Evolutionary conservation across 2,797 vertebrate genomes (phyloP), one percentile per base, ranked within the genome.

Genomic region (Pangasius sanitwongsei): DNA sequence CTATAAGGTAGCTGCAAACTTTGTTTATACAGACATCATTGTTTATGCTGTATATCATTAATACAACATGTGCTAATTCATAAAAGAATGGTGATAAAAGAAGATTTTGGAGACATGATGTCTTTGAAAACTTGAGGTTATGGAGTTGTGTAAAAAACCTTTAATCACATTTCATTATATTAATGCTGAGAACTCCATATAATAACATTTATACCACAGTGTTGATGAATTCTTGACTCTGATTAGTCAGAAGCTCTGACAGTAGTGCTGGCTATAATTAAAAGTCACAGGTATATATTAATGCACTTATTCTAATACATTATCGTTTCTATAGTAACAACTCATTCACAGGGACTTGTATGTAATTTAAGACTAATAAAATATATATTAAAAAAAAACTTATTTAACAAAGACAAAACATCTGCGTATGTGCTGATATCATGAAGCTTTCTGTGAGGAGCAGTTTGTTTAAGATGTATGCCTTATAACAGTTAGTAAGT

Each of bases 241-340:
- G 77, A 20, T 80, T 57, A 55, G 28, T 78, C 15, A 31, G 50
- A 78, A 18, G 6, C 50, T 53, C 50, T 31, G 74, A 20, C 6
- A 70, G 69, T 69, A 31, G 2, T 41, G 18, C 18, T 23, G 3
- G 15, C 72, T 75, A 53, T 78, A 50, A 16, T 78, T 50, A 0
- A 78, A 48, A 78, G 18, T 15, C 48, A 78, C 75, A 78, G 75
- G 25, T 78, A 31, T 78, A 28, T 78, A 78, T n/a, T n/a, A 78
- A 50, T 53, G 15, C 44, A 53, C 25, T 50, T 6, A 55, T 55
- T 55, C 28, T 34, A 20, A 80, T 31, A 31, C 7, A 80, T 80
- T 55, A 55, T 20, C 4, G 28, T 55, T 80, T 80, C 77, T 20
- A 55, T 55, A 80, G 16, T 31, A 80, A 37, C 77, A 80, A 37